Conservation (phyloP, 1,140 invertebrate genomes). For the Arctopsyche grandis region DNA sequence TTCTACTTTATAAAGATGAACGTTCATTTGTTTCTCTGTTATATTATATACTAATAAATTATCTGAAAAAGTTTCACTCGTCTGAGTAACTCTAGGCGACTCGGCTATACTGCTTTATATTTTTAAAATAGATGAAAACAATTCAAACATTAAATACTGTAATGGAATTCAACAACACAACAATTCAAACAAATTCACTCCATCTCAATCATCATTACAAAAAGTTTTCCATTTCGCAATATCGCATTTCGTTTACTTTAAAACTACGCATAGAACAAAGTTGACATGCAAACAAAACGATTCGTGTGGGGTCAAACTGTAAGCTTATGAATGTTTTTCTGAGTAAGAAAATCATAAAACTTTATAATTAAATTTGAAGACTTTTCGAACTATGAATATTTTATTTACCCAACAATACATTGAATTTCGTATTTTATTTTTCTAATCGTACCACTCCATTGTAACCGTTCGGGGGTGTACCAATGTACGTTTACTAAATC, state of each 20-base stretch:
- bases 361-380: no score
- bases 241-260: conserved; percentile 37
- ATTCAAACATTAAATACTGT: background rate
- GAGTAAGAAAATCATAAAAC: background rate
- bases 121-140: no score
- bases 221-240: conserved; percentile 8
- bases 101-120: no score
- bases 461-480: background rate
- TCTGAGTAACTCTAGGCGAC: no score
- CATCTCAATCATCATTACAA: background rate
- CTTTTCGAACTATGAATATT: no score
- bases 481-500: background rate
- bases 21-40: no score
- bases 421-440: background rate
- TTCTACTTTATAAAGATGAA: no score
- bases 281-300: conserved; percentile 42
- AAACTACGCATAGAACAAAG: conserved; percentile 35
- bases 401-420: no score
- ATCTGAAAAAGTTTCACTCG: no score
- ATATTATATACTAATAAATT: no score
- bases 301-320: background rate
- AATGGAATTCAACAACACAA: background rate
- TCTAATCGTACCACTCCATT: background rate
- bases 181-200: conserved; percentile 4
- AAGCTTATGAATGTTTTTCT: background rate